Base-by-base conservation (phyloP, 2,797 vertebrate species). In the Meda fulgida region DNA sequence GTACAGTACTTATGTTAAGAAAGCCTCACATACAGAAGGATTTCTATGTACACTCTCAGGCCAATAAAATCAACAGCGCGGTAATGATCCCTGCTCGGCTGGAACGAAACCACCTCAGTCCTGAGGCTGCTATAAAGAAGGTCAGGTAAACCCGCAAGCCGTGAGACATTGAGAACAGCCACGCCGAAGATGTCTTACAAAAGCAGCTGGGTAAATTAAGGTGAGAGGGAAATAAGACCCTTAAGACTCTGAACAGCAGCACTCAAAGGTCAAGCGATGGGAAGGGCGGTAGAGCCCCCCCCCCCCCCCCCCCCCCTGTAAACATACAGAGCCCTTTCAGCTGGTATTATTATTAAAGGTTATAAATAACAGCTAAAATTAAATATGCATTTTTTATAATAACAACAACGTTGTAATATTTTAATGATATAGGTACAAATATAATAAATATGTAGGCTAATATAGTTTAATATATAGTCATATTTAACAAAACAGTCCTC, bases 201-300 rank as follows among this genome's bases (percentile, higher is more conserved):
- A 89, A 80, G 46, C 60, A 51, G 60, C 65, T 26, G 26, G 78
- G 77, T 69, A 76, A 77, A 86, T 36, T 75, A 75, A 77, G 60
- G 60, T 75, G 60, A 81, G 80, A 60, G 13, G 14, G 55, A 81
- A 70, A 70, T 72, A 58, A 84, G 70, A 75, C 43, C 51, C 66
- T 85, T 78, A 85, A 77, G 23, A 80, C 80, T 81, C 7, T 51
- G 21, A 67, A 80, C 36, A 55, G 67, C 66, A 79, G 66, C 14
- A 13, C 87, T 75, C 36, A 58, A 85, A 87, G 85, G 85, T 80
- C 84, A 80, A 77, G 60, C 18, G 34, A 87, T 65, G 80, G 78
- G 84, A 87, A n/a, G n/a, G n/a, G n/a, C n/a, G n/a, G n/a, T n/a
- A n/a, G n/a, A n/a, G n/a, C n/a, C n/a, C n/a, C n/a, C n/a, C n/a